phyloP scores from a whole-genome alignment of 2,888 invertebrate species.

The Anagyrus pseudococci region DNA sequence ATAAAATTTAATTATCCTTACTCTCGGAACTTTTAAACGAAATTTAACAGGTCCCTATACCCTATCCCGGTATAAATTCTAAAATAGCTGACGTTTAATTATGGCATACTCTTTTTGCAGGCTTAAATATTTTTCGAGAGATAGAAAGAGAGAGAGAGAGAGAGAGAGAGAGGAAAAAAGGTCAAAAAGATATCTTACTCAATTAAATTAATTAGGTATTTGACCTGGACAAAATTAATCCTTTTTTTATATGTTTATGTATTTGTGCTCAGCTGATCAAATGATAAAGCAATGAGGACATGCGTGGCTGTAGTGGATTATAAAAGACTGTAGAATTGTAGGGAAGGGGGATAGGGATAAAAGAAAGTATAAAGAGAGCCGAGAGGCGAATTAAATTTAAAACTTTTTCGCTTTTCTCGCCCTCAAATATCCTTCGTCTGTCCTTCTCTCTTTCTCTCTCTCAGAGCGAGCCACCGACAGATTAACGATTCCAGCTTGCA shows the following conservation, averaged over 20 bases:
- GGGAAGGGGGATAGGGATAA: too few relatives aligned
- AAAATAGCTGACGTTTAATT: constrained; percentile 23
- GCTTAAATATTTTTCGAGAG: constrained; percentile 16
- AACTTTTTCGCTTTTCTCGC: neutral
- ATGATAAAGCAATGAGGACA: too few relatives aligned
- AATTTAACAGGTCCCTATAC: too few relatives aligned
- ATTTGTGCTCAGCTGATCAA: too few relatives aligned
- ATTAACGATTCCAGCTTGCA: neutral
- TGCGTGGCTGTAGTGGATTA: too few relatives aligned
- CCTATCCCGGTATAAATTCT: neutral
- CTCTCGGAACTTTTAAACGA: neutral
- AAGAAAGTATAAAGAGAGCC: too few relatives aligned
- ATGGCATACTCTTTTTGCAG: neutral
- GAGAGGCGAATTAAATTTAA: neutral
- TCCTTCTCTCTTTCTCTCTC: too few relatives aligned
- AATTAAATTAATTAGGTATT: constrained; percentile 34
- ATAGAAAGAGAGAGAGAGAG: neutral
- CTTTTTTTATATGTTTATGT: too few relatives aligned
- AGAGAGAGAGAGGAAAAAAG: neutral
- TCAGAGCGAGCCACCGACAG: neutral
- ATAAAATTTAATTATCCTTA: constrained; percentile 31
- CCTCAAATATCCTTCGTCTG: neutral
- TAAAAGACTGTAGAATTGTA: too few relatives aligned
- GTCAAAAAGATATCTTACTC: constrained; percentile 2
- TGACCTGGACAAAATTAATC: neutral